Percentiles rank a stretch among this genome's conserved stretches.
Evolutionary conservation across 2,888 invertebrate species (phyloP).

Genomic region (Parthenolecanium corni): DNA sequence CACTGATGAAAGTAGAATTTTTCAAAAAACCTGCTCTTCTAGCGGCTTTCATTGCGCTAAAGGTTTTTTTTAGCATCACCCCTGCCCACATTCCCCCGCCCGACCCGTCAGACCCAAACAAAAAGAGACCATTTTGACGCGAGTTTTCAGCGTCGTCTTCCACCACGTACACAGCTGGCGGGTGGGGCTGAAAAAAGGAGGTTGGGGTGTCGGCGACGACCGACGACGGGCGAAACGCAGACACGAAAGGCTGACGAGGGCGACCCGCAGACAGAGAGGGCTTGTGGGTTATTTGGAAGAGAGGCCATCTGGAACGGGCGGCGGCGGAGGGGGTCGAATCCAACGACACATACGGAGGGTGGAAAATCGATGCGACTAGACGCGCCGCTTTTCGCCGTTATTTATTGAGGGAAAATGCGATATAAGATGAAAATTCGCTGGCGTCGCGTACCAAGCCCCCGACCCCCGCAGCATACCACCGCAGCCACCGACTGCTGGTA

Average conservation of each 20-base stretch:
- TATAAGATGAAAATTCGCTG: constrained; percentile 25
- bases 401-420: constrained; percentile 29
- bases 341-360: neutral
- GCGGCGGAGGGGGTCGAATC: too few species aligned
- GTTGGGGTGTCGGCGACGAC: constrained; percentile 2
- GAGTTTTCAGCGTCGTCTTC: constrained; percentile 4
- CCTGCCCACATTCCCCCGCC: too few species aligned
- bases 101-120: constrained; percentile 17
- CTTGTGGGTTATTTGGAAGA: constrained; percentile 28
- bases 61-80: too few species aligned
- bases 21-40: too few species aligned
- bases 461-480: too few species aligned
- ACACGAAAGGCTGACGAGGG: too few species aligned
- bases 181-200: too few species aligned
- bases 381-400: constrained; percentile 26
- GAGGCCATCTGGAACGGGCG: neutral
- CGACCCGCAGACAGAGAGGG: neutral
- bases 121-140: constrained; percentile 20
- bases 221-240: constrained; percentile 25
- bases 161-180: neutral
- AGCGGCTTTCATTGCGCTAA: too few species aligned
- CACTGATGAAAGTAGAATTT: too few species aligned
- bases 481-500: neutral
- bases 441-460: neutral
- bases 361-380: constrained; percentile 30